Evolutionary conservation across 2,113 vertebrate species (phyloP).

Genomic region (Rhinopomastus cyanomelas): DNA sequence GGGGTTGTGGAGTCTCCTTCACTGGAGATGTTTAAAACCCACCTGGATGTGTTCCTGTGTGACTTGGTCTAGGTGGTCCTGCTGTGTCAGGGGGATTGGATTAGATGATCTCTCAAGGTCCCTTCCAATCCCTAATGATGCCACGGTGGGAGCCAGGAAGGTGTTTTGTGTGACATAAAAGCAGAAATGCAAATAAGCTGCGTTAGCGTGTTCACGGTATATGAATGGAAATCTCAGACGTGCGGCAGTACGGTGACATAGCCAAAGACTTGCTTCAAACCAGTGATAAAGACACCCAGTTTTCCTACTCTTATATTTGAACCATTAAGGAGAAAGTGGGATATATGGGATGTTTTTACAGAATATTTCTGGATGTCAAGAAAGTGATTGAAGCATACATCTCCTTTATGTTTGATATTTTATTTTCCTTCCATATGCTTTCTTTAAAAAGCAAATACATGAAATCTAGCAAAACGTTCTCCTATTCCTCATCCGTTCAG

Average conservation of each 20-base stretch:
- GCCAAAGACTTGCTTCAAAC: neutral
- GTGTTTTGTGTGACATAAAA: slow-evolving; percentile 41
- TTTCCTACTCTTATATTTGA: slow-evolving; percentile 19
- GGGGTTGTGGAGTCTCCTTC: too few relatives aligned
- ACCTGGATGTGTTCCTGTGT: too few relatives aligned
- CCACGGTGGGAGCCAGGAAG: neutral
- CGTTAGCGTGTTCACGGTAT: slow-evolving; percentile 5
- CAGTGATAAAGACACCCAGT: slow-evolving; percentile 7
- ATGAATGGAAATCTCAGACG: neutral
- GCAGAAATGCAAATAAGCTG: slow-evolving; percentile 31
- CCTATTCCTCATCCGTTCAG: slow-evolving; percentile 37
- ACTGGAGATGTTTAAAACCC: too few relatives aligned
- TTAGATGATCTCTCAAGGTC: too few relatives aligned
- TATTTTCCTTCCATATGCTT: slow-evolving; percentile 8
- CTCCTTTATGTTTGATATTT: slow-evolving; percentile 35
- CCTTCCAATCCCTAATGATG: neutral
- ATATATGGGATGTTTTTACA: neutral
- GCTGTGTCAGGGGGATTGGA: too few relatives aligned
- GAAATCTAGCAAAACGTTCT: neutral
- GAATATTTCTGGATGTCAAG: slow-evolving; percentile 5
- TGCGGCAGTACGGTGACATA: neutral
- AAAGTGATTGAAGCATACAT: neutral
- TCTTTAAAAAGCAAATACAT: neutral
- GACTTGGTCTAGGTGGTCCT: too few relatives aligned
- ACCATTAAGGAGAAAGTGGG: slow-evolving; percentile 16